Evolutionary conservation across 2,888 invertebrate genomes (phyloP).

Genomic region (Portevinia maculata): DNA sequence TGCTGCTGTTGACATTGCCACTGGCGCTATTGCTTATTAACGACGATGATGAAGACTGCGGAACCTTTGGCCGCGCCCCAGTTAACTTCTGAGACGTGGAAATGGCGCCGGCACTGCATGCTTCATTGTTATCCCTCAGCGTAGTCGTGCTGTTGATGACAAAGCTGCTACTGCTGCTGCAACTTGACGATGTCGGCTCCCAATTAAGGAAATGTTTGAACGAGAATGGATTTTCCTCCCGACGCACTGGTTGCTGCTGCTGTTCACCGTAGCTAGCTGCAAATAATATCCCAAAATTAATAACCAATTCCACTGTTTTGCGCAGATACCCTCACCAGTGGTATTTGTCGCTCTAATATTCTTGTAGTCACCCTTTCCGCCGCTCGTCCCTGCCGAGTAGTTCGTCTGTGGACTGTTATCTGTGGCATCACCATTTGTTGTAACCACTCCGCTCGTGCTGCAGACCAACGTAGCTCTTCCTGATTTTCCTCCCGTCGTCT

Average conservation of each 20-base stretch:
- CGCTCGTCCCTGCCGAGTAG: constrained; percentile 2
- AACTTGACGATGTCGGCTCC: constrained; percentile 82
- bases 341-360: constrained; percentile 76
- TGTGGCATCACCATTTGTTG: constrained; percentile 57
- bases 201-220: constrained; percentile 92
- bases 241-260: constrained; percentile 42
- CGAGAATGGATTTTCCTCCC: constrained; percentile 88
- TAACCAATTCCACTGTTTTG: constrained; percentile 18
- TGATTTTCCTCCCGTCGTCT: constrained; percentile 49
- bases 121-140: constrained; percentile 52
- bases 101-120: constrained; percentile 6
- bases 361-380: constrained; percentile 77
- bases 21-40: constrained; percentile 74
- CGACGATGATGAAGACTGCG: constrained; percentile 80
- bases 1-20: constrained; percentile 62
- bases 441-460: constrained; percentile 9
- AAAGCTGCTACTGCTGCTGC: constrained; percentile 57
- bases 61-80: constrained; percentile 91
- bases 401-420: constrained; percentile 59
- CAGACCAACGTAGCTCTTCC: constrained; percentile 31
- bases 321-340: constrained; percentile 53
- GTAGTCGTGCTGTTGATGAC: constrained; percentile 60
- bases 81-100: constrained; percentile 81
- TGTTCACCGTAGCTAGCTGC: constrained; percentile 47
- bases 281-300: not conserved